Percentiles rank a stretch among this genome's conserved stretches.
Conservation (phyloP, 64 coral and sea anemone genomes). For the Montipora efflorescens region DNA sequence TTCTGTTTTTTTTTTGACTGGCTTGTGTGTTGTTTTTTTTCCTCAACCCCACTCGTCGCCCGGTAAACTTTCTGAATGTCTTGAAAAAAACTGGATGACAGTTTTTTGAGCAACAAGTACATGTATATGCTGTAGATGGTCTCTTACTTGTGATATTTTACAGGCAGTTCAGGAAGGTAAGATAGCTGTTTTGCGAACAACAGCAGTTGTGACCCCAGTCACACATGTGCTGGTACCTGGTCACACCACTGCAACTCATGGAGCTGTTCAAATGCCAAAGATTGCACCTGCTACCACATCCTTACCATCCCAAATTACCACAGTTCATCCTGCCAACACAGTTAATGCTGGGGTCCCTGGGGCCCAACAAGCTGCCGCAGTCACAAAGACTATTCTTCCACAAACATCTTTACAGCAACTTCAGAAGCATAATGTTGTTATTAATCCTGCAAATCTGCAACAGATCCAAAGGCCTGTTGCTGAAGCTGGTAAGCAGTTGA, state of each 20-base stretch:
- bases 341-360: conserved; percentile 12
- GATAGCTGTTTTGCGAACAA: conserved; percentile 17
- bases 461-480: conserved; percentile 30
- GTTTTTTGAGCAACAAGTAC: background rate
- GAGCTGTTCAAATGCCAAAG: conserved; percentile 35
- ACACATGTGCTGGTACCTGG: conserved; percentile 17
- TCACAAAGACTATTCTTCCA: conserved; percentile 44
- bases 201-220: conserved; percentile 13
- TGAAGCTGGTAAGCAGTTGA: background rate
- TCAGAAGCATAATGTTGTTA: conserved; percentile 27
- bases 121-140: too few species aligned
- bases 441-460: conserved; percentile 17
- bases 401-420: conserved; percentile 29
- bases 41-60: too few species aligned
- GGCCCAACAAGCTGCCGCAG: background rate
- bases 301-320: conserved; percentile 21
- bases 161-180: conserved; percentile 41
- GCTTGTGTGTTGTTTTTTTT: too few species aligned
- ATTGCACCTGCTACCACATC: conserved; percentile 56
- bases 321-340: conserved; percentile 19
- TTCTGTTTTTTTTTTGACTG: too few species aligned
- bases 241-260: background rate
- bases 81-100: too few species aligned
- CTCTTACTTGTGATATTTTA: background rate
- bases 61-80: too few species aligned